Percentiles rank a stretch among this genome's conserved stretches.
Conservation (phyloP, 2,797 vertebrate species). For the Helostoma temminkii region DNA sequence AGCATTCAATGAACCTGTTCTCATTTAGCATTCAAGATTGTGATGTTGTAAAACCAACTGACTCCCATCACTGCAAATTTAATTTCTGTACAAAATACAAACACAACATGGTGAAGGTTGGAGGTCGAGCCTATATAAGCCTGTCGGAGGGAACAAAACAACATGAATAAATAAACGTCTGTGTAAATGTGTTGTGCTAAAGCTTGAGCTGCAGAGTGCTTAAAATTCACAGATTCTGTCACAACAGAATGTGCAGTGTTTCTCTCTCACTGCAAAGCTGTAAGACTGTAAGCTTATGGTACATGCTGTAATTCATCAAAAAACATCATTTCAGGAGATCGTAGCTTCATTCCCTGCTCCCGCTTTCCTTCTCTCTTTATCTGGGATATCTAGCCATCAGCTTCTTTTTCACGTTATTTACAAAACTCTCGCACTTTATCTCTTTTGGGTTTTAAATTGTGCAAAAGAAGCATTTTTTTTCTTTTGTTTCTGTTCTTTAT, state of each 20-base stretch:
- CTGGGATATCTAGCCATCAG: conserved; percentile 76
- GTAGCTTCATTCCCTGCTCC: conserved; percentile 43
- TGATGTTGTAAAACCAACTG: conserved; percentile 33
- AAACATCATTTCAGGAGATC: conserved; percentile 64
- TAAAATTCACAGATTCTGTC: conserved; percentile 68
- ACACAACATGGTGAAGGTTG: conserved; percentile 41
- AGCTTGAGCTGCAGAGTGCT: conserved; percentile 31
- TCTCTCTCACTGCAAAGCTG: conserved; percentile 39
- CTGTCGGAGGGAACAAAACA: conserved; percentile 42
- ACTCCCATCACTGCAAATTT: conserved; percentile 57
- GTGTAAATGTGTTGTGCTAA: conserved; percentile 53
- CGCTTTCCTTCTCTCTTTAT: conserved; percentile 49
- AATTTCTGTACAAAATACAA: conserved; percentile 54
- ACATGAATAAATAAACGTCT: conserved; percentile 72
- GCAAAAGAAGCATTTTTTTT: conserved; percentile 68
- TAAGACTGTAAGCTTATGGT: conserved; percentile 39
- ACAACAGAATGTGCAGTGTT: conserved; percentile 53
- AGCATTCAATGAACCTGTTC: conserved; percentile 39
- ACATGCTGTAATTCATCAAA: conserved; percentile 66
- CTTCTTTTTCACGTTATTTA: conserved; percentile 70
- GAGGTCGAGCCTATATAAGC: conserved; percentile 41
- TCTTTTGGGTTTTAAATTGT: conserved; percentile 76
- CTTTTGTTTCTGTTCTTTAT: conserved; percentile 61
- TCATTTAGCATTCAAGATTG: conserved; percentile 41
- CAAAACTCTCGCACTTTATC: conserved; percentile 72